Base-by-base conservation (phyloP, 2,797 vertebrate genomes). In the Smutsia temminckii region DNA sequence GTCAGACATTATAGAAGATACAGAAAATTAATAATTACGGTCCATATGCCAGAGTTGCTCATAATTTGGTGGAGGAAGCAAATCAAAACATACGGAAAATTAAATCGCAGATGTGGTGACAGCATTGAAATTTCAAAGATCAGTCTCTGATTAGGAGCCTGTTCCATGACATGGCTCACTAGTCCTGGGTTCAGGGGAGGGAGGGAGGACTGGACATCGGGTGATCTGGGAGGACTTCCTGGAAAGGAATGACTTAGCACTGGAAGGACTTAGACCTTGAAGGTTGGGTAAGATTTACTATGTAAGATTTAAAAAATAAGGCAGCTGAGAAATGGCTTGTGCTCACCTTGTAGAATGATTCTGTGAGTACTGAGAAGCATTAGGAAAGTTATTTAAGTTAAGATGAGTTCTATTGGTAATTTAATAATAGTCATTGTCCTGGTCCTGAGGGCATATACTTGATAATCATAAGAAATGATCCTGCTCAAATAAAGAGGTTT, bases 1-100 rank as follows among this genome's bases (percentile, higher is more conserved):
- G 83, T 92, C 68, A 95, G 69, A 87, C 9, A 79, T 80, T 91
- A 55, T 51, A 91, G 89, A 32, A 83, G 63, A 80, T 66, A 63
- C 14, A 81, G 91, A 69, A 95, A 95, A 81, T 69, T 63, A 95
- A 74, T 53, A 80, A 20, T 37, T 63, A 37, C 20, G 8, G 8
- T 57, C 59, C 20, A 8, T 84, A 12, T 10, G 27, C 13, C 40
- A 66, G 42, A 92, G 8, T 2, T 55, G 23, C 46, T 77, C 80
- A 14, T 64, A 75, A 77, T 93, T 87, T 64, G 61, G 53, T 59
- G 18, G n/a, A 2, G 27, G 7, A 83, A 91, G 32, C 18, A 40
- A 53, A 63, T 27, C 8, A 75, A 75, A 85, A 63, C 20, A 61
- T 40, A 61, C 34, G n/a, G 4, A 63, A 61, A 84, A 21, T 88